These are phyloP conservation scores for Xerus inauris DNA, from an alignment of 2,113 vertebrate genomes.

Conservation along the genomic window DNA sequence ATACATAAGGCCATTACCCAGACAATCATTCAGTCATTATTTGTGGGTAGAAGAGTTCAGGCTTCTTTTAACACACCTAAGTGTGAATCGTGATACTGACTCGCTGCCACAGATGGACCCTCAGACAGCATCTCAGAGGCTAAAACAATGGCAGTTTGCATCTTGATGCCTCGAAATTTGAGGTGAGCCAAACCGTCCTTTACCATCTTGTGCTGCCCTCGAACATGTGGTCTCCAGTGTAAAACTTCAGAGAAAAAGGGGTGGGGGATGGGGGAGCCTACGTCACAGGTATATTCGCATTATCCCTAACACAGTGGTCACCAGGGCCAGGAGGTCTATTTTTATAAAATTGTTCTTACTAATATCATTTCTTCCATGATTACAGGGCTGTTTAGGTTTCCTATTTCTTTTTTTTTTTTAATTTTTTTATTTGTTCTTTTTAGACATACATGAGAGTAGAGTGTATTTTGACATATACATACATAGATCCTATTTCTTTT, in stretches of 20 bases:
- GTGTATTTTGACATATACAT: no score
- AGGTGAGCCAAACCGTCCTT: not conserved
- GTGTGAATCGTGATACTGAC: not conserved
- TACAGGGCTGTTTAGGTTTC: not conserved
- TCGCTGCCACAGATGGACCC: not conserved
- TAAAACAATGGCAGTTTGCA: not conserved
- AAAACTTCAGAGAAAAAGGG: not conserved
- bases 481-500: not conserved
- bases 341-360: not conserved
- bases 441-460: no score
- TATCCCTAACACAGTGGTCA: not conserved
- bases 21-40: not conserved
- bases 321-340: no score
- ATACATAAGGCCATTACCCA: not conserved
- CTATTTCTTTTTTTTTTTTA: no score
- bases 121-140: not conserved
- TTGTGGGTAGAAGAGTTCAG: not conserved
- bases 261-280: no score
- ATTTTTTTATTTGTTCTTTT: no score
- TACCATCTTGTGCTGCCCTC: not conserved
- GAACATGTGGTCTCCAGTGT: rapidly evolving
- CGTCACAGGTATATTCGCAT: not conserved
- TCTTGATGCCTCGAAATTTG: not conserved
- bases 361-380: not conserved
- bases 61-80: not conserved